Evolutionary conservation across 2,888 invertebrate genomes (phyloP).

Genomic region (Petrolisthes cinctipes): DNA sequence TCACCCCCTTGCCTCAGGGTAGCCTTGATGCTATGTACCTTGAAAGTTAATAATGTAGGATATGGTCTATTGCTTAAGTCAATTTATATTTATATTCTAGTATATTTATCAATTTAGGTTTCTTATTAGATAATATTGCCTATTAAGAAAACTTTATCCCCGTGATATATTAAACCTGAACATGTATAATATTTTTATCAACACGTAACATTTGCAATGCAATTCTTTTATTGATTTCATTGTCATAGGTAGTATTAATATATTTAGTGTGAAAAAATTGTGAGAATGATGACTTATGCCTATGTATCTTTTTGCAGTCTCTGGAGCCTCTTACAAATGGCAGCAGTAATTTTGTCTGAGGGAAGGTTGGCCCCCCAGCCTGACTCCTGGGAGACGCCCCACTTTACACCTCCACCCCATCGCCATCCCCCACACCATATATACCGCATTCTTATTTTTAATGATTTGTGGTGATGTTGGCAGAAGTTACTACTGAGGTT

Average conservation of each 20-base stretch:
- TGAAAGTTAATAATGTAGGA: too few species aligned
- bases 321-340: constrained; percentile 53
- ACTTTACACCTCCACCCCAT: constrained; percentile 1
- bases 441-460: constrained; percentile 41
- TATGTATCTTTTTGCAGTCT: constrained; percentile 33
- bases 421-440: constrained; percentile 14
- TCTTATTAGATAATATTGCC: too few species aligned
- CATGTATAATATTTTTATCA: background rate
- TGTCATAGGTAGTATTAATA: too few species aligned
- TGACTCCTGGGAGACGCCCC: constrained; percentile 13
- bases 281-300: background rate
- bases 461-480: constrained; percentile 44
- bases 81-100: too few species aligned
- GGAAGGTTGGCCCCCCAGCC: constrained; percentile 1
- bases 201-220: background rate
- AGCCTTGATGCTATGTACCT: too few species aligned
- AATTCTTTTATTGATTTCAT: background rate
- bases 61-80: too few species aligned
- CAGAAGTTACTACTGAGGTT: constrained; percentile 39
- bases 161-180: too few species aligned
- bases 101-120: too few species aligned
- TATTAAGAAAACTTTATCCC: too few species aligned
- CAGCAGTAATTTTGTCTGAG: constrained; percentile 59
- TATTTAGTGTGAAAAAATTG: too few species aligned
- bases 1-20: too few species aligned